Percentiles rank a stretch among this genome's conserved stretches.
Conservation (phyloP, 2,888 invertebrate genomes). For the Melinopterus prodromus region DNA sequence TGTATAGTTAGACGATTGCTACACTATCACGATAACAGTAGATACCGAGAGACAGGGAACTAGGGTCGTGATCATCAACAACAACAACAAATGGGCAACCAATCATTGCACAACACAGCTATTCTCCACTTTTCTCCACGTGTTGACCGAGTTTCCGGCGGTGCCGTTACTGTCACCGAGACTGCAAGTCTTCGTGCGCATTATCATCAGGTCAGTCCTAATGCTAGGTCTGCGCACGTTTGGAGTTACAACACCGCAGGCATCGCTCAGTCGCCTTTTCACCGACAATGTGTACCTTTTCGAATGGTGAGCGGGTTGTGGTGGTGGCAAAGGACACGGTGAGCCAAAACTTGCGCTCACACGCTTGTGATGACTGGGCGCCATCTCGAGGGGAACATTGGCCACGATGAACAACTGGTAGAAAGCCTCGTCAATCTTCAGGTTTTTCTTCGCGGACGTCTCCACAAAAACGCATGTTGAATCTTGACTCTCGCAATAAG, state of each 20-base stretch:
- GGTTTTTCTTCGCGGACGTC: slow-evolving; percentile 84
- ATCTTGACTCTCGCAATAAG: slow-evolving; percentile 81
- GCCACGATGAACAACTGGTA: slow-evolving; percentile 84
- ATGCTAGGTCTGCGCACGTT: slow-evolving; percentile 88
- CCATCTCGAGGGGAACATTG: slow-evolving; percentile 87
- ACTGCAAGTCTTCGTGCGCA: slow-evolving; percentile 83
- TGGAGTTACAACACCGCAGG: slow-evolving; percentile 89
- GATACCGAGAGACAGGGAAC: neutral
- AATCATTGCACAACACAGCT: slow-evolving; percentile 52
- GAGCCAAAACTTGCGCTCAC: slow-evolving; percentile 80
- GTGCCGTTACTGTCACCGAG: slow-evolving; percentile 71
- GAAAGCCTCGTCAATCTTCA: slow-evolving; percentile 84
- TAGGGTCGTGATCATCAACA: slow-evolving; percentile 11
- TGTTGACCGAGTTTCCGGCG: slow-evolving; percentile 62
- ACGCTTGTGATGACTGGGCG: slow-evolving; percentile 84
- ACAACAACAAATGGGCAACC: slow-evolving; percentile 17
- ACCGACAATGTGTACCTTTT: slow-evolving; percentile 83
- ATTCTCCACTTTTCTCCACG: slow-evolving; percentile 52
- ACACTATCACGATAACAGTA: neutral
- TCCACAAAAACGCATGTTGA: slow-evolving; percentile 82
- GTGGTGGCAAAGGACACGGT: slow-evolving; percentile 77
- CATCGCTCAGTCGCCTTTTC: slow-evolving; percentile 83
- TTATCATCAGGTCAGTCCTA: slow-evolving; percentile 86
- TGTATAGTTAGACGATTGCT: neutral
- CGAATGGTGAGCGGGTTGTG: slow-evolving; percentile 70